phyloP scores from a whole-genome alignment of 2,888 invertebrate genomes.

The Dasypolia templi region DNA sequence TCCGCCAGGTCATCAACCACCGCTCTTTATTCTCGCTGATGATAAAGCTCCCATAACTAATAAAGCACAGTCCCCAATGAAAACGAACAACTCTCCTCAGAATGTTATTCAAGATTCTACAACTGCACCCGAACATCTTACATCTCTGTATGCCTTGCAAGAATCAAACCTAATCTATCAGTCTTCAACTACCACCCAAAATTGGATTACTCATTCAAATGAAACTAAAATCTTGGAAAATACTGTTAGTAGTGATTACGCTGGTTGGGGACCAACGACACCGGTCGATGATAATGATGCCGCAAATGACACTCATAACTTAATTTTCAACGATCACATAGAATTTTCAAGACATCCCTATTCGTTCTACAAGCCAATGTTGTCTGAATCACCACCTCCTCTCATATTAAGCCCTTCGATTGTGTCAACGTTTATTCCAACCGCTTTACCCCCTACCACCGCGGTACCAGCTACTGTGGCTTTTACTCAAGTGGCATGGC shows the following conservation, averaged over 20 bases:
- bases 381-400: conserved; percentile 82
- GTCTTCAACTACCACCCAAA: conserved; percentile 89
- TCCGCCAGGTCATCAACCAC: conserved; percentile 83
- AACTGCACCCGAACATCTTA: conserved; percentile 69
- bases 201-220: conserved; percentile 83
- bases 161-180: conserved; percentile 92
- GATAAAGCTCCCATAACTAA: conserved; percentile 72
- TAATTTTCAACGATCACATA: conserved; percentile 80
- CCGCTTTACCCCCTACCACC: conserved; percentile 76
- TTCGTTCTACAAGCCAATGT: conserved; percentile 83
- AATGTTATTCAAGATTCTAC: conserved; percentile 72
- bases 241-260: conserved; percentile 86
- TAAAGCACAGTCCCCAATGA: conserved; percentile 62
- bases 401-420: conserved; percentile 73
- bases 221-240: conserved; percentile 78
- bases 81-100: conserved; percentile 71
- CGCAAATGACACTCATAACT: conserved; percentile 83
- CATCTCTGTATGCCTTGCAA: conserved; percentile 89
- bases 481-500: conserved; percentile 68
- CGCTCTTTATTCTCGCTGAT: conserved; percentile 79
- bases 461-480: conserved; percentile 60
- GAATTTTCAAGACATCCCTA: conserved; percentile 78
- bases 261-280: conserved; percentile 88
- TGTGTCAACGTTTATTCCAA: conserved; percentile 80
- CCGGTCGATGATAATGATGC: conserved; percentile 78